Evolutionary conservation across 2,113 vertebrate species (phyloP).

Genomic region (Artemisiospiza belli): DNA sequence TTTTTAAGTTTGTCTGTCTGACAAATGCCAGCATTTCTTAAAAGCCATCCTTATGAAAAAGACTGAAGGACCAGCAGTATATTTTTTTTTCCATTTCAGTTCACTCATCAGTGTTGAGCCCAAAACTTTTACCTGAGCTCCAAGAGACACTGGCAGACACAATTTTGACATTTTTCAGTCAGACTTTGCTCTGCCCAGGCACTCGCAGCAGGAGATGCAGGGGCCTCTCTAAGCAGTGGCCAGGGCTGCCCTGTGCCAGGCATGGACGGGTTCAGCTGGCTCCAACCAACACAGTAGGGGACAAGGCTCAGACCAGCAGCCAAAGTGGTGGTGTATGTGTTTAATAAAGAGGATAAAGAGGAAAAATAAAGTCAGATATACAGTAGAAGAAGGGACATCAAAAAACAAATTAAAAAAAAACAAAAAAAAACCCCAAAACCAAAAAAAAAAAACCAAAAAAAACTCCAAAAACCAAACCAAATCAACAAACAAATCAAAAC

Average conservation of each 20-base stretch:
- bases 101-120: background rate
- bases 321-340: fast-evolving
- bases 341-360: background rate
- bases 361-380: fast-evolving
- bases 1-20: background rate
- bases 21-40: background rate
- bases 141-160: too few relatives aligned
- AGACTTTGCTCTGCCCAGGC: background rate
- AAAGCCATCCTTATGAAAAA: fast-evolving
- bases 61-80: background rate
- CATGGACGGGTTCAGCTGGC: fast-evolving
- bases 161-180: background rate
- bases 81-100: background rate
- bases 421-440: too few relatives aligned
- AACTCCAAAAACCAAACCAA: too few relatives aligned
- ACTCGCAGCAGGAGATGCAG: fast-evolving
- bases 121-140: background rate
- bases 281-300: fast-evolving
- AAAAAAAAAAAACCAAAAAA: too few relatives aligned
- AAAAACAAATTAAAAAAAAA: too few relatives aligned
- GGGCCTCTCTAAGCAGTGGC: fast-evolving
- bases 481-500: too few relatives aligned
- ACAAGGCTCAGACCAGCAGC: fast-evolving
- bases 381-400: background rate
- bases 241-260: fast-evolving